A percentile compares a stretch with the other conserved stretches of the same genome.
Evolutionary conservation across 2,113 vertebrate species (phyloP).

Genomic region (Odocoileus virginianus): DNA sequence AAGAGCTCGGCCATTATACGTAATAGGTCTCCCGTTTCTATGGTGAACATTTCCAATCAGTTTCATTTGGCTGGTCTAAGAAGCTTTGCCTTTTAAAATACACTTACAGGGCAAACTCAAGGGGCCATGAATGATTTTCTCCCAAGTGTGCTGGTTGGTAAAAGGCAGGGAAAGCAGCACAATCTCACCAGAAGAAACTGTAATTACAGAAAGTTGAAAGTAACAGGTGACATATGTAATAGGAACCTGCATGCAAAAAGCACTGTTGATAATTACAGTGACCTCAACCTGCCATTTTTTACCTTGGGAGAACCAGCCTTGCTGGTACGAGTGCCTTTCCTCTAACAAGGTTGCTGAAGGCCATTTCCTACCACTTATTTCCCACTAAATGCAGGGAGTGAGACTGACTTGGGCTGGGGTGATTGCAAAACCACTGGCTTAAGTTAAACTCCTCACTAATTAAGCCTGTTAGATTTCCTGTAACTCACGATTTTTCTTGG

Average conservation of each 20-base stretch:
- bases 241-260: constrained; percentile 59
- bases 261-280: constrained; percentile 50
- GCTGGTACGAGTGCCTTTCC: constrained; percentile 29
- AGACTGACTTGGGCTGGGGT: constrained; percentile 5
- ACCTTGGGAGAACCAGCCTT: constrained; percentile 67
- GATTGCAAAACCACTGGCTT: constrained; percentile 57
- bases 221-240: constrained; percentile 71
- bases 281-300: constrained; percentile 70
- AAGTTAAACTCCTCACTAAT: constrained; percentile 65
- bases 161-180: constrained; percentile 56
- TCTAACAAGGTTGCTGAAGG: constrained; percentile 47
- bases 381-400: constrained; percentile 28
- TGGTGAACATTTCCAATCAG: constrained; percentile 51
- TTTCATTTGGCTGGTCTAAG: constrained; percentile 54
- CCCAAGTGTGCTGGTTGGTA: constrained; percentile 44
- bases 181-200: constrained; percentile 60
- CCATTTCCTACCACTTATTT: constrained; percentile 62
- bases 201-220: constrained; percentile 74
- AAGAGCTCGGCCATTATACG: not conserved
- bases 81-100: constrained; percentile 64
- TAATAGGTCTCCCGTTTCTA: constrained; percentile 54
- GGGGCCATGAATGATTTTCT: constrained; percentile 53
- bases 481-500: constrained; percentile 51
- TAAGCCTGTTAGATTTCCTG: constrained; percentile 62
- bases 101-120: constrained; percentile 32